Conservation (phyloP, 2,113 vertebrate genomes). For the Arvicanthis niloticus region DNA sequence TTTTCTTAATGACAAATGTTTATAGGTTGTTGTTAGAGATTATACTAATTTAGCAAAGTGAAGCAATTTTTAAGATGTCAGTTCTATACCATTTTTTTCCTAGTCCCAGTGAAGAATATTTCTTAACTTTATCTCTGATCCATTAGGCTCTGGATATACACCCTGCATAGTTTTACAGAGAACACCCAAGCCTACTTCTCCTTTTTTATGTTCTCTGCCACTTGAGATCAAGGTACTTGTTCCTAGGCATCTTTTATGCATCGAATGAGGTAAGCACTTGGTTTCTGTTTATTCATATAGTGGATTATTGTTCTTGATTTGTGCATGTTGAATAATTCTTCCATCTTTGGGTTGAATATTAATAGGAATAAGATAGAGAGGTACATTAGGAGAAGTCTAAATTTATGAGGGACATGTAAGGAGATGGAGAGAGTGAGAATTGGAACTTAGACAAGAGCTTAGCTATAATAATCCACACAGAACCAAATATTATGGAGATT, state of each 20-base stretch:
- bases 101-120: neutral
- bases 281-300: neutral
- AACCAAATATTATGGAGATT: neutral
- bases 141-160: too few relatives aligned
- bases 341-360: neutral
- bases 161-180: rapidly evolving
- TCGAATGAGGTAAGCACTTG: neutral
- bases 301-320: neutral
- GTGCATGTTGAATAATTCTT: neutral
- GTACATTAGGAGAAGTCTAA: neutral
- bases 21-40: neutral
- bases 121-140: neutral
- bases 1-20: neutral
- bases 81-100: neutral
- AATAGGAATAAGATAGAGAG: neutral
- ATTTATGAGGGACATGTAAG: neutral
- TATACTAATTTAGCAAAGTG: neutral
- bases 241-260: neutral
- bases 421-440: neutral
- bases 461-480: neutral
- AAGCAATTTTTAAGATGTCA: neutral
- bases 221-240: neutral
- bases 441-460: neutral
- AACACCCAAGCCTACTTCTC: too few relatives aligned
- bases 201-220: neutral